phyloP scores from a whole-genome alignment of 2,113 vertebrate genomes.

The Cygnus atratus region DNA sequence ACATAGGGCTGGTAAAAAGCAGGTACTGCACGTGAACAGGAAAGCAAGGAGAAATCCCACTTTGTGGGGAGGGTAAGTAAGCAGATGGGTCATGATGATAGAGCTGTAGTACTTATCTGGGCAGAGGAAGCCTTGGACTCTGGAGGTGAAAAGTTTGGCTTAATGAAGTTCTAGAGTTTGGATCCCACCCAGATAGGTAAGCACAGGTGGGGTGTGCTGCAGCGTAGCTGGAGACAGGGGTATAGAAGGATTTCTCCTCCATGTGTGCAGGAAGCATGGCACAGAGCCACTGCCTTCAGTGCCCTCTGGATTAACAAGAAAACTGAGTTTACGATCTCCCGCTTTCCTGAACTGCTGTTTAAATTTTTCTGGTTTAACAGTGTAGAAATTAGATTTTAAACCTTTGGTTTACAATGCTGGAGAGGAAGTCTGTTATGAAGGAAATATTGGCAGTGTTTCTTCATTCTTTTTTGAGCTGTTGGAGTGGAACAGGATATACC shows the following conservation, averaged over 20 bases:
- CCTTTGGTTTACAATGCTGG: background rate
- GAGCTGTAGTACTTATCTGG: too few relatives aligned
- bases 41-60: background rate
- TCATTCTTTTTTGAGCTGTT: background rate
- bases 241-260: background rate
- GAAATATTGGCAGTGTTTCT: background rate
- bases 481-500: background rate
- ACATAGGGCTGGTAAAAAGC: background rate
- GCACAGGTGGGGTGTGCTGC: background rate
- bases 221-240: accelerated
- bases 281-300: background rate
- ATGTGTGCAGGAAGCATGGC: background rate
- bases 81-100: accelerated
- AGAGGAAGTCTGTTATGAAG: background rate
- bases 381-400: background rate
- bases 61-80: background rate
- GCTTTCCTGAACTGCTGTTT: background rate
- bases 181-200: background rate
- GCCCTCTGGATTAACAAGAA: background rate
- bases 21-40: background rate
- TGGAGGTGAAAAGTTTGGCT: background rate
- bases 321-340: background rate
- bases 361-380: background rate
- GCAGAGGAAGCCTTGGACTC: background rate
- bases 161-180: background rate